phyloP scores from a whole-genome alignment of 2,797 vertebrate species.

The Trichosurus vulpecula region DNA sequence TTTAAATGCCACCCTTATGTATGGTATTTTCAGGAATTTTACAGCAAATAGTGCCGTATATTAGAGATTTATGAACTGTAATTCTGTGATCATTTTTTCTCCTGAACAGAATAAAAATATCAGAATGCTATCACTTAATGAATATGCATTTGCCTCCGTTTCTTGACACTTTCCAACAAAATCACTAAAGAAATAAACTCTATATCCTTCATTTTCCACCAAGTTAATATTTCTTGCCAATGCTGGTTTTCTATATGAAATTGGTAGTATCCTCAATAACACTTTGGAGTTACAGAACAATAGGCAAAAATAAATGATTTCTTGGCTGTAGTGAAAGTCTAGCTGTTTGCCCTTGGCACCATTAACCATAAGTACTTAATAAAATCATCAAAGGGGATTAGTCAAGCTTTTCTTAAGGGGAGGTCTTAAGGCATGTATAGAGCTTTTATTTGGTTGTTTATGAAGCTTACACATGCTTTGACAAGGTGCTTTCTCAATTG shows the following conservation, averaged over 20 bases:
- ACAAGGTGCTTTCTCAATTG: slow-evolving; percentile 62
- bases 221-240: slow-evolving; percentile 85
- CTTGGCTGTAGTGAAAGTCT: slow-evolving; percentile 82
- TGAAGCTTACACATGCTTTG: slow-evolving; percentile 73
- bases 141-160: slow-evolving; percentile 52
- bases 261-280: slow-evolving; percentile 84
- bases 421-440: slow-evolving; percentile 83
- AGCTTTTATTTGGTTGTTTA: slow-evolving; percentile 81
- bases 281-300: slow-evolving; percentile 78
- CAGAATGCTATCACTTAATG: slow-evolving; percentile 58
- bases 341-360: slow-evolving; percentile 89
- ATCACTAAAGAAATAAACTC: slow-evolving; percentile 66
- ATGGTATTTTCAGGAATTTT: slow-evolving; percentile 48
- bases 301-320: slow-evolving; percentile 81
- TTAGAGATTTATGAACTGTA: background rate
- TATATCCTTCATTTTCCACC: slow-evolving; percentile 75
- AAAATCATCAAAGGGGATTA: slow-evolving; percentile 95
- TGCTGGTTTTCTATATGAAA: slow-evolving; percentile 85
- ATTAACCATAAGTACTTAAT: slow-evolving; percentile 89
- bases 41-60: background rate
- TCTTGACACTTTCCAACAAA: slow-evolving; percentile 80
- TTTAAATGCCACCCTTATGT: slow-evolving; percentile 24
- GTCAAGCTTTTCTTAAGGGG: slow-evolving; percentile 88
- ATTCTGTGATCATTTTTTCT: background rate
- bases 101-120: background rate